Conservation (phyloP, 1,140 invertebrate genomes). For the Schlechtendalia chinensis region DNA sequence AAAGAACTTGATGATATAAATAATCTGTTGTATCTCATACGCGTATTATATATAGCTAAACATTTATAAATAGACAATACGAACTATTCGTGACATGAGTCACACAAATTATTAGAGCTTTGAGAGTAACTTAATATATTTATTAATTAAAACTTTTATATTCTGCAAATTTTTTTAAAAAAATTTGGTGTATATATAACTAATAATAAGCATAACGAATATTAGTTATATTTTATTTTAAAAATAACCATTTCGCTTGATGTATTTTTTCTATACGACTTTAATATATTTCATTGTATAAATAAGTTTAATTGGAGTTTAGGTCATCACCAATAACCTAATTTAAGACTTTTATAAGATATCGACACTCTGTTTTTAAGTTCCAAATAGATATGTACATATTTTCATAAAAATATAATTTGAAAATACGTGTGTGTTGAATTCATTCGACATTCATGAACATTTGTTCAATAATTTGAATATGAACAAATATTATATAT, state of each 20-base stretch:
- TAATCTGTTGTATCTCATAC: constrained; percentile 16
- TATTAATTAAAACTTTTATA: neutral
- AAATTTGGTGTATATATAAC: neutral
- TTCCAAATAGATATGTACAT: neutral
- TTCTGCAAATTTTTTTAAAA: neutral
- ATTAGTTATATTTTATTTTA: too few relatives aligned
- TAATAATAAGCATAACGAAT: too few relatives aligned
- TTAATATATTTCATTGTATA: too few relatives aligned
- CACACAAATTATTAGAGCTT: constrained; percentile 13
- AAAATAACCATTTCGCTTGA: too few relatives aligned
- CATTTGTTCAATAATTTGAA: too few relatives aligned
- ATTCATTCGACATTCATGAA: too few relatives aligned
- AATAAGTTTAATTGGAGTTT: neutral
- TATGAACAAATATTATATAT: too few relatives aligned
- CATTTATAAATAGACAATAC: constrained; percentile 30
- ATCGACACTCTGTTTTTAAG: neutral
- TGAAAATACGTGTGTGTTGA: too few relatives aligned
- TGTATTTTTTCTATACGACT: too few relatives aligned
- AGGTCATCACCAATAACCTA: neutral
- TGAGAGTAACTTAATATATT: constrained; percentile 29
- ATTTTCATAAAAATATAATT: too few relatives aligned
- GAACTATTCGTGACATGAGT: constrained; percentile 16
- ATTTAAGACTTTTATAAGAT: neutral
- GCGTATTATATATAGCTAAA: constrained; percentile 16
- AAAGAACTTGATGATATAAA: constrained; percentile 33